Base-by-base conservation (phyloP, 2,888 invertebrate species). In the Suillia variegata region DNA sequence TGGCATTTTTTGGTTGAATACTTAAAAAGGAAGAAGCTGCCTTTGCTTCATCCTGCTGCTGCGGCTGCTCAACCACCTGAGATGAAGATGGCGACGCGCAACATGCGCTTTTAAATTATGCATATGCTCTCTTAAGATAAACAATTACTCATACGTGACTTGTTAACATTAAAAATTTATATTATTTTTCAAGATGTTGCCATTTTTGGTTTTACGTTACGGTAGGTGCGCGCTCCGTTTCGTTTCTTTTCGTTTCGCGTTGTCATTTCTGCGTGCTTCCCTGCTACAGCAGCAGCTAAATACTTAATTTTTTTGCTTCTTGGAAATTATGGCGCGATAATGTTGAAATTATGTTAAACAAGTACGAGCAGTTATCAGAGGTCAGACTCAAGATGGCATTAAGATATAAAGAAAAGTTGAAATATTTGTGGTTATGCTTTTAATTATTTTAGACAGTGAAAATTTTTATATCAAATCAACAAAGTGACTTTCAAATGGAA, bases 101-200 rank as follows among this genome's bases (percentile, higher is more conserved):
- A 18, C 45, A 13, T 20, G 20, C 20, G 45, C 34, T 34, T 26
- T 34, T 58, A 56, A 60, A 58, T 58, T 58, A 63, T 61, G 42
- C 60, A 60, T 59, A 26, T 58, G 51, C 52, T 52, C 52, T 22
- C 55, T 55, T 26, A 59, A 49, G 42, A 59, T 59, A 53, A 63
- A 60, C 65, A 63, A 63, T 63, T 63, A 58, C 54, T 61, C 59
- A 56, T 56, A 57, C 65, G 60, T 65, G 61, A 54, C 62, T 63
- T 61, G 54, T 61, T 61, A 56, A 49, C 59, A 59, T 58, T 59
- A 62, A 61, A 61, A 55, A 59, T 61, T 22, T 38, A 58, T 54
- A 54, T 8, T 5, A 24, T 58, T n/a, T 38, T 54, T 58, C 21
- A 54, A 54, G 48, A 58, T 34, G 48, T 53, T 53, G 18, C 24